Percentiles rank a stretch among this genome's conserved stretches.
Evolutionary conservation across 2,113 vertebrate species (phyloP).

Genomic region (Aspidoscelis tigris): DNA sequence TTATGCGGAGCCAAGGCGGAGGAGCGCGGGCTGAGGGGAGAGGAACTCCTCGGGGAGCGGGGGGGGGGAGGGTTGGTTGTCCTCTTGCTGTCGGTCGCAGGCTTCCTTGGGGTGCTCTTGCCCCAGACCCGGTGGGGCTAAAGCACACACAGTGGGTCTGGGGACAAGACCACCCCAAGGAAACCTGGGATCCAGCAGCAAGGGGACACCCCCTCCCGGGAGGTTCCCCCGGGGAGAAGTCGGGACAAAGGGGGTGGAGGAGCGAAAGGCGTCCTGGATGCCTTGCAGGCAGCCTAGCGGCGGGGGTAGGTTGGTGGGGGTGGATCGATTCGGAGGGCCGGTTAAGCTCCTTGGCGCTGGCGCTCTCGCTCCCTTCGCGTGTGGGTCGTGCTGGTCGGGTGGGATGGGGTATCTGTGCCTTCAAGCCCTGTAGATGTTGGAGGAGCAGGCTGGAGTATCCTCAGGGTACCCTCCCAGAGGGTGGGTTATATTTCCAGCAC

Average conservation of each 20-base stretch:
- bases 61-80: no score
- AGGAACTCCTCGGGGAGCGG: no score
- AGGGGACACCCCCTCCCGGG: not conserved
- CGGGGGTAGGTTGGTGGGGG: not conserved
- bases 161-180: no score
- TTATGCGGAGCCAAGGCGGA: not conserved
- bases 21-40: not conserved
- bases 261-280: conserved; percentile 2
- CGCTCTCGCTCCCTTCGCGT: no score
- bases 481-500: not conserved
- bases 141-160: no score
- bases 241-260: not conserved
- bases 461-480: not conserved
- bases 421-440: not conserved
- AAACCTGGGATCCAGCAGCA: no score
- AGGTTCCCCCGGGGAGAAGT: not conserved
- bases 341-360: not conserved
- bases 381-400: not conserved
- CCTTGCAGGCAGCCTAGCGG: not conserved
- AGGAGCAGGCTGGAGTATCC: no score
- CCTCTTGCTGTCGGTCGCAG: not conserved
- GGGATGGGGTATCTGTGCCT: not conserved
- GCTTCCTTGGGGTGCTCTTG: not conserved
- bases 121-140: no score
- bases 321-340: no score